A percentile compares a stretch with the other conserved stretches of the same genome.
Evolutionary conservation across 2,113 vertebrate species (phyloP).

Genomic region (Centropristis striata): DNA sequence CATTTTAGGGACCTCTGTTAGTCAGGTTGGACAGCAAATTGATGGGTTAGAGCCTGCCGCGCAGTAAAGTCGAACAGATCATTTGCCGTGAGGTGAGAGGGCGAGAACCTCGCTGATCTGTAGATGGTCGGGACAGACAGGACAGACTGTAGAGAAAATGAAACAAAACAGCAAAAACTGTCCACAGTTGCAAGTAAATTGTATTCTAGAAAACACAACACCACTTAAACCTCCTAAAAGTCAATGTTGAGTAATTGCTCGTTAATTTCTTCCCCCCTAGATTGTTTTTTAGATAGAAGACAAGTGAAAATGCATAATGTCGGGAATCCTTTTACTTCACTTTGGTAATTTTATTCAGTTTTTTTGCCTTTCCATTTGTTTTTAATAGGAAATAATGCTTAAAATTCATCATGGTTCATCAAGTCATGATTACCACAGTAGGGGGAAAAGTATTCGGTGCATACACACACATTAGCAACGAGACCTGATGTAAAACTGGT

Average conservation of each 20-base stretch:
- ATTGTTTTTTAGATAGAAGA: not conserved
- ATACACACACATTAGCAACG: constrained; percentile 59
- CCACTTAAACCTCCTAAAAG: not conserved
- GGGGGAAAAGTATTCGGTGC: constrained; percentile 56
- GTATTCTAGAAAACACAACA: not conserved
- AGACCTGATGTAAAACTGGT: constrained; percentile 55
- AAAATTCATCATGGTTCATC: constrained; percentile 60
- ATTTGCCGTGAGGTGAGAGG: constrained; percentile 53
- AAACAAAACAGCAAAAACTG: not conserved
- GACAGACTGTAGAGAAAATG: constrained; percentile 5
- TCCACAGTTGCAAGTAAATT: not conserved
- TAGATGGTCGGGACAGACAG: constrained; percentile 9
- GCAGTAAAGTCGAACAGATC: constrained; percentile 52
- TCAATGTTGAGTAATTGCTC: constrained; percentile 4
- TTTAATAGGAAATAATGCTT: constrained; percentile 54
- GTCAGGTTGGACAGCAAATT: constrained; percentile 51
- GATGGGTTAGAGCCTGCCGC: constrained; percentile 40
- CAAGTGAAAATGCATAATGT: not conserved
- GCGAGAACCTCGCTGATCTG: constrained; percentile 23
- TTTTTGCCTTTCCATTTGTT: constrained; percentile 42
- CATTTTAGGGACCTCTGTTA: constrained; percentile 42
- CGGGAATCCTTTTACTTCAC: not conserved
- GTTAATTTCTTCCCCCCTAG: too few relatives aligned
- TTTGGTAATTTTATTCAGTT: constrained; percentile 24
- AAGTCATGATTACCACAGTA: constrained; percentile 66